phyloP scores from a whole-genome alignment of 2,888 invertebrate species.

The Cheilosia scutellata region DNA sequence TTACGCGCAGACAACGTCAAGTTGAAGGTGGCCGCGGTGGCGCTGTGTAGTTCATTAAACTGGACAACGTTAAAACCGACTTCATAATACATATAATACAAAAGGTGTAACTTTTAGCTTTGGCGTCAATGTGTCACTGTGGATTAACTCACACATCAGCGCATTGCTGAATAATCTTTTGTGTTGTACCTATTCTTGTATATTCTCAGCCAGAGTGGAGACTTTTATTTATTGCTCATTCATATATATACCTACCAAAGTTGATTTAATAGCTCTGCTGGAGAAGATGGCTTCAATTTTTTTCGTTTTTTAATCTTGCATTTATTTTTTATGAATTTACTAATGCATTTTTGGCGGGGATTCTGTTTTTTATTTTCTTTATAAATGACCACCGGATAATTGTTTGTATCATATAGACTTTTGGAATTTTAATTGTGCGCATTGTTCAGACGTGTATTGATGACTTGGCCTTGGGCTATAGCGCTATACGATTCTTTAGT shows the following conservation, averaged over 20 bases:
- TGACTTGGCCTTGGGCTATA: conserved; percentile 31
- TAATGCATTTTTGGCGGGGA: conserved; percentile 31
- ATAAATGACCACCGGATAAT: conserved; percentile 7
- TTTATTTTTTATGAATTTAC: conserved; percentile 14
- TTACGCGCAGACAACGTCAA: conserved; percentile 9
- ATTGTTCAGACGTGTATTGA: conserved; percentile 25
- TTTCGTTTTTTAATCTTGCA: neutral
- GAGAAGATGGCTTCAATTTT: conserved; percentile 6
- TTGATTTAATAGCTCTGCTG: conserved; percentile 29
- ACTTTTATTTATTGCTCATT: conserved; percentile 37
- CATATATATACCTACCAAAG: neutral
- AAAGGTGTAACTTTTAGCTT: neutral
- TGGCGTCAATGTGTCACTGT: conserved; percentile 34
- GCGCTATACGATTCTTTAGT: conserved; percentile 6
- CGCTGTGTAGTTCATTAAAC: conserved; percentile 52
- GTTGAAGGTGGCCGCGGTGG: conserved; percentile 15
- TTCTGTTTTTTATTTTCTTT: conserved; percentile 9
- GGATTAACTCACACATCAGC: conserved; percentile 50
- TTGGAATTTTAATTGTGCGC: conserved; percentile 9
- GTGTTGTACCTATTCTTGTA: neutral
- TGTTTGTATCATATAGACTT: conserved; percentile 18
- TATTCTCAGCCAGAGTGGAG: conserved; percentile 6
- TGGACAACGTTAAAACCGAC: conserved; percentile 2
- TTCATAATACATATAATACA: neutral
- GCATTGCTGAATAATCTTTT: conserved; percentile 9